Percentiles rank a stretch among this genome's conserved stretches.
Conservation (phyloP, 2,113 vertebrate genomes). For the Pycnonotus jocosus region DNA sequence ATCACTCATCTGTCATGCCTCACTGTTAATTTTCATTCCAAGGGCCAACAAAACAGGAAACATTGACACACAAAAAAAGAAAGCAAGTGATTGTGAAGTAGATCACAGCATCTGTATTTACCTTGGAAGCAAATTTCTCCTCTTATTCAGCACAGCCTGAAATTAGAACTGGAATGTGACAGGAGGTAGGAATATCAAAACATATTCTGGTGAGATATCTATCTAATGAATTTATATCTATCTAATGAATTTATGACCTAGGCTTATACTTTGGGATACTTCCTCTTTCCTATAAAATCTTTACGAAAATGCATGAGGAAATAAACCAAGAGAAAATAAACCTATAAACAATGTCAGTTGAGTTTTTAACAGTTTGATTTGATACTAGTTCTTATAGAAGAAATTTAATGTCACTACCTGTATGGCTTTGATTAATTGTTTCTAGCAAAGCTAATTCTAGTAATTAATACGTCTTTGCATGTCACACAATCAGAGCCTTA, state of each 20-base stretch:
- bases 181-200: neutral
- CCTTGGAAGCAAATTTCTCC: neutral
- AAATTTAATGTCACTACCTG: neutral
- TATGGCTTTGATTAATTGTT: neutral
- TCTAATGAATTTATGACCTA: neutral
- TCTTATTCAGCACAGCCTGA: neutral
- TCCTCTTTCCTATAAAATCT: neutral
- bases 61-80: neutral
- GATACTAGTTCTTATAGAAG: neutral
- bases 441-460: neutral
- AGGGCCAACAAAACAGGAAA: neutral
- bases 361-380: neutral
- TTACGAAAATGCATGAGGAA: neutral
- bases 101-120: neutral
- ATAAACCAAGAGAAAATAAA: neutral
- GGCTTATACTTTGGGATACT: neutral
- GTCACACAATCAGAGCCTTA: neutral
- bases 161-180: neutral
- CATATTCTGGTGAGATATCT: neutral
- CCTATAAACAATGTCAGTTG: neutral
- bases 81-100: neutral
- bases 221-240: neutral
- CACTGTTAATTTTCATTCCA: neutral
- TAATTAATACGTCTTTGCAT: neutral
- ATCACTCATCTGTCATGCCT: neutral